Conservation (phyloP, 2,888 invertebrate species). For the Hydrotaea cyrtoneurina region DNA sequence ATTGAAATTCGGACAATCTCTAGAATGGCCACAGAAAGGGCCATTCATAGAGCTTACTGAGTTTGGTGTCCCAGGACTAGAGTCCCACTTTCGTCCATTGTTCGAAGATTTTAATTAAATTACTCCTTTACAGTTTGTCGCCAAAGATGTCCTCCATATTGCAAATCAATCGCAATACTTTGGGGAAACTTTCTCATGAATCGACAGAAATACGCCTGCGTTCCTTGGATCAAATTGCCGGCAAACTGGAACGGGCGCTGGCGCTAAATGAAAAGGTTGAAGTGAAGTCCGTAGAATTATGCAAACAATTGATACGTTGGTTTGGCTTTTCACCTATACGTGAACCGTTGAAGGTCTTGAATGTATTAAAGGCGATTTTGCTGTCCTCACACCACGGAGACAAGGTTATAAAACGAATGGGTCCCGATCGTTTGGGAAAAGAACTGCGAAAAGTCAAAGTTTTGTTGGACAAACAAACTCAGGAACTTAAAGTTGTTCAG, state of each 20-base stretch:
- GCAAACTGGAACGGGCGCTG: slow-evolving; percentile 74
- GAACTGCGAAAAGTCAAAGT: slow-evolving; percentile 76
- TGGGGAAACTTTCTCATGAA: slow-evolving; percentile 76
- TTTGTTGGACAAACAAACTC: slow-evolving; percentile 66
- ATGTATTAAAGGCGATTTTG: slow-evolving; percentile 74
- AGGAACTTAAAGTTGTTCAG: slow-evolving; percentile 67
- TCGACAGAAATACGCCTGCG: slow-evolving; percentile 77
- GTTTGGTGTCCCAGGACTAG: no score
- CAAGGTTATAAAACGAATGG: slow-evolving; percentile 71
- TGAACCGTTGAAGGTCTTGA: slow-evolving; percentile 71
- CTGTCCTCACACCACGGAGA: slow-evolving; percentile 72
- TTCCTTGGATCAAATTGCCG: slow-evolving; percentile 76
- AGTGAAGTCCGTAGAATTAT: slow-evolving; percentile 75
- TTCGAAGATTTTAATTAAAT: no score
- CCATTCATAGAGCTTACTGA: no score
- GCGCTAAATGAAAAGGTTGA: slow-evolving; percentile 72
- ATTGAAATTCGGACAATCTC: no score
- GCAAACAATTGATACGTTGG: slow-evolving; percentile 79
- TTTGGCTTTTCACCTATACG: slow-evolving; percentile 75
- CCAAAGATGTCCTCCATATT: slow-evolving; percentile 55
- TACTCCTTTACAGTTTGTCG: no score
- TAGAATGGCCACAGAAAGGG: no score
- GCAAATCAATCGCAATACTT: slow-evolving; percentile 69
- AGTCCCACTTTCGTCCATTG: no score
- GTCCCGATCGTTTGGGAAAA: slow-evolving; percentile 70